Evolutionary conservation across 2,797 vertebrate genomes (phyloP).

Genomic region (Scyliorhinus canicula): DNA sequence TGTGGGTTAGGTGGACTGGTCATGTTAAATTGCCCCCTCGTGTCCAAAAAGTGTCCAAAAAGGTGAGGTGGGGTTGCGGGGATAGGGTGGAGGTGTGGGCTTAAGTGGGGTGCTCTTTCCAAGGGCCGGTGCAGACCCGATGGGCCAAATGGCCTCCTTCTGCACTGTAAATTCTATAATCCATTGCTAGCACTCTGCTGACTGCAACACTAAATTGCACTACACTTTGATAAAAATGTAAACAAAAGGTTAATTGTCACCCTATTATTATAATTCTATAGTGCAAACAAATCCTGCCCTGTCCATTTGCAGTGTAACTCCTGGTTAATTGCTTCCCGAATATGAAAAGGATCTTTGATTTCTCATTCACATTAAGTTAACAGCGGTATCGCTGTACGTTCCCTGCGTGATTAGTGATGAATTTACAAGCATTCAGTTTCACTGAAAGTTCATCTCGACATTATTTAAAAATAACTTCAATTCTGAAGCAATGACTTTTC

Average conservation of each 20-base stretch:
- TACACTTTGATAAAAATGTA: conserved; percentile 10
- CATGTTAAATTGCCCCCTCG: too few species aligned
- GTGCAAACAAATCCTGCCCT: neutral
- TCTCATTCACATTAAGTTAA: neutral
- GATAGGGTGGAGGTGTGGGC: too few species aligned
- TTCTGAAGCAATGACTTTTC: neutral
- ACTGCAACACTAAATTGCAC: neutral
- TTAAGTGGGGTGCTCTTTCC: too few species aligned
- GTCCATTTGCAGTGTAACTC: neutral
- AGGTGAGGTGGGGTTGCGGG: too few species aligned
- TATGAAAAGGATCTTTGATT: neutral
- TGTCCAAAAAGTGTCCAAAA: too few species aligned
- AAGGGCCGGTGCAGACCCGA: too few species aligned
- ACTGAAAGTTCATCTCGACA: neutral
- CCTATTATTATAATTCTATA: neutral
- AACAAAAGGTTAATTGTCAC: neutral
- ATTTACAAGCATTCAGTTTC: neutral
- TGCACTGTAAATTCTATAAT: too few species aligned
- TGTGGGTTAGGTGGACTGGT: too few species aligned
- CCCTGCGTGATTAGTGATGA: neutral
- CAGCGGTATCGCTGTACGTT: neutral
- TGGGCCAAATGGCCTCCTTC: too few species aligned
- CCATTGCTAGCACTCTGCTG: neutral
- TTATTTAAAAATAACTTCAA: neutral
- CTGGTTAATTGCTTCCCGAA: conserved; percentile 3